phyloP scores from a whole-genome alignment of 2,113 vertebrate genomes.

The Sceloporus undulatus region DNA sequence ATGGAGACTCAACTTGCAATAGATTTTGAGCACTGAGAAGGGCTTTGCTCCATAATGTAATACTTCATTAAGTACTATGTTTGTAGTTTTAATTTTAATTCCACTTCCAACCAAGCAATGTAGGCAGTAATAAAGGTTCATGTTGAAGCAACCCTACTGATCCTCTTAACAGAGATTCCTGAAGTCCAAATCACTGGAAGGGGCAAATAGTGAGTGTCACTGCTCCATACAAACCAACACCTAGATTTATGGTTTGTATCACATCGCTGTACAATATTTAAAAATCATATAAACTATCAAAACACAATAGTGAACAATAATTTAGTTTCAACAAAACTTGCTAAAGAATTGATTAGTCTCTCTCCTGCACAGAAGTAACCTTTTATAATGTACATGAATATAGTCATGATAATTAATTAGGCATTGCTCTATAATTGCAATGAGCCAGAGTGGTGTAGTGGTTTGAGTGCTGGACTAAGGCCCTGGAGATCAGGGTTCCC shows the following conservation, averaged over 20 bases:
- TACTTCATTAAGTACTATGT: background rate
- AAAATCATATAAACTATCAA: background rate
- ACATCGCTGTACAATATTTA: background rate
- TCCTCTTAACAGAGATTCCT: background rate
- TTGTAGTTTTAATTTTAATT: background rate
- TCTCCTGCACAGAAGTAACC: background rate
- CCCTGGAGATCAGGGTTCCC: too few species aligned
- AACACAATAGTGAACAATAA: background rate
- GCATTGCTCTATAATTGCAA: background rate
- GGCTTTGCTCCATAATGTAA: background rate
- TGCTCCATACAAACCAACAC: too few species aligned
- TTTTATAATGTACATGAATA: background rate
- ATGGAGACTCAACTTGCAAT: too few species aligned
- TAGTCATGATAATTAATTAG: slow-evolving; percentile 26
- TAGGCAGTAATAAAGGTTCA: background rate
- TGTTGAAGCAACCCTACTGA: background rate
- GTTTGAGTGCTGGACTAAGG: too few species aligned
- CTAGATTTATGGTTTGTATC: background rate
- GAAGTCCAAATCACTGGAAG: too few species aligned
- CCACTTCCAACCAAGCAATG: background rate
- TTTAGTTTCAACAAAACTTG: background rate
- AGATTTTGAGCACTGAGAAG: background rate
- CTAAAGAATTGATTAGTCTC: background rate
- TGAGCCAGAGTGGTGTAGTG: too few species aligned
- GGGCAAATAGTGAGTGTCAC: too few species aligned